Conservation (phyloP, 2,888 invertebrate species). For the Drosophila picticornis region DNA sequence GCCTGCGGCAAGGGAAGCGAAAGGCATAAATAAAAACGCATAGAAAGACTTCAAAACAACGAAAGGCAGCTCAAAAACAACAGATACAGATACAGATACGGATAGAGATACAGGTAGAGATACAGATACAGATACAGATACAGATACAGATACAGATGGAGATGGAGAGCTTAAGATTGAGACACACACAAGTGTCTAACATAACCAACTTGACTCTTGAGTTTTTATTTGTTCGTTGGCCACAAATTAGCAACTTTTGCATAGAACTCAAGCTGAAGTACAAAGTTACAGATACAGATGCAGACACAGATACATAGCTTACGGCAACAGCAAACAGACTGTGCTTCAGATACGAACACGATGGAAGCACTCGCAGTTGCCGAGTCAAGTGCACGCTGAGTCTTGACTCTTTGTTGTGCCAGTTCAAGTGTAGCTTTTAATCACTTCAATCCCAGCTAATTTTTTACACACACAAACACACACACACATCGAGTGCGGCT, state of each 20-base stretch:
- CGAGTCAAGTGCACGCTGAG: constrained; percentile 24
- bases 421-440: constrained; percentile 53
- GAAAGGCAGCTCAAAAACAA: not conserved
- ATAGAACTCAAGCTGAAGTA: constrained; percentile 21
- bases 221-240: not conserved
- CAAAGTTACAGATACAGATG: constrained; percentile 4
- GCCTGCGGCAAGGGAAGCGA: constrained; percentile 38
- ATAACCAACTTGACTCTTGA: constrained; percentile 7
- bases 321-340: constrained; percentile 9
- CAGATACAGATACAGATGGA: not conserved
- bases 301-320: constrained; percentile 9
- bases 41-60: not conserved
- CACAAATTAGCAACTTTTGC: constrained; percentile 32
- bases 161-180: not conserved
- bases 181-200: constrained; percentile 3
- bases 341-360: constrained; percentile 10
- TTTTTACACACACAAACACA: constrained; percentile 22
- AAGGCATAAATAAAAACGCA: constrained; percentile 8
- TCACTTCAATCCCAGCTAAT: constrained; percentile 36
- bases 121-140: too few species aligned
- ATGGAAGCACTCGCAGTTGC: constrained; percentile 1
- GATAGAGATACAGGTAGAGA: not conserved
- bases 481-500: constrained; percentile 24
- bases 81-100: not conserved
- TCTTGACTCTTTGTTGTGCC: constrained; percentile 45